Evolutionary conservation across 2,888 invertebrate species (phyloP), one percentile per base, ranked within the genome.

Genomic region (Erannis defoliaria): DNA sequence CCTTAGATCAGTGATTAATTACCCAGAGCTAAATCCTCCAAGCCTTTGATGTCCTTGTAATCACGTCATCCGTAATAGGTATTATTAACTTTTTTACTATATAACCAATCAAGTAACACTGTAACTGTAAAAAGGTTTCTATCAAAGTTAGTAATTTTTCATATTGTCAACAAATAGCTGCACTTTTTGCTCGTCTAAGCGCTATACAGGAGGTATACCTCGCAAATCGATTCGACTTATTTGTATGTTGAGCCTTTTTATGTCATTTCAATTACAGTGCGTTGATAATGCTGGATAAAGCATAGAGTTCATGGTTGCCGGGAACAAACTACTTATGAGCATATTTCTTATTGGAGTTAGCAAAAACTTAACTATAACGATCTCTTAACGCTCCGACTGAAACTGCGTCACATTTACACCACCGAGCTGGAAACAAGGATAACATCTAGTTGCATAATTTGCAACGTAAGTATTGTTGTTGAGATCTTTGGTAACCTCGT

Each of bases 291-390:
- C 35, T 21, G 10, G 5, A 40, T 21, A 53, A 45, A 58, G 57
- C n/a, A n/a, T n/a, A 5, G 3, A 51, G 53, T 46, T 59, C 59
- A 59, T 46, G 59, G n/a, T n/a, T n/a, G n/a, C n/a, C n/a, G n/a
- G n/a, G n/a, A 21, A 14, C 6, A 53, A 26, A 59, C 46, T 29
- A n/a, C 19, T 12, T 48, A 29, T 14, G 43, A 53, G 19, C 31
- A 21, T 26, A 53, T 53, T 59, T 46, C 50, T 19, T 21, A 6
- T 10, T 37, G 18, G 26, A 38, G 50, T 61, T 48, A 50, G 50
- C 43, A 55, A 53, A 61, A 60, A 42, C 40, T 16, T 33, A 26
- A 54, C 31, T 67, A 68, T 60, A 73, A 84, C 10, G n/a, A 6
- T 43, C 5, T 29, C 12, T 21, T 16, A 42, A 8, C 5, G 31